Base-by-base conservation (phyloP, 1,140 invertebrate genomes). In the Microplitis mediator region DNA sequence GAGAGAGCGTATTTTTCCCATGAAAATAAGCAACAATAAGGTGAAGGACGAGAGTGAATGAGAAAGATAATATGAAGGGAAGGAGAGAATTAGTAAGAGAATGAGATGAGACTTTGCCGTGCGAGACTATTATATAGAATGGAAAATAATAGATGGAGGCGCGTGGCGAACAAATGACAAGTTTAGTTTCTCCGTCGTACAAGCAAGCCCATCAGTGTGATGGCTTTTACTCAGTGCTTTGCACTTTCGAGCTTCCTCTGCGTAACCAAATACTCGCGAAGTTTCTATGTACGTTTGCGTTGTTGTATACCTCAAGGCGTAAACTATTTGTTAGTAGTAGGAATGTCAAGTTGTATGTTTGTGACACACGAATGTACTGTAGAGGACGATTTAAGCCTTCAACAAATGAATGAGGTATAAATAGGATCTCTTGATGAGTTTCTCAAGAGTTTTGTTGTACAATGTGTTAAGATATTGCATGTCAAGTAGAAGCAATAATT, bases 211-310 rank as follows among this genome's bases (percentile, higher is more conserved):
- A 80, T 82, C 81, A 80, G 71, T 58, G 70, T 78, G 81, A 80
- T 81, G 76, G 78, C 76, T 77, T 77, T 77, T 78, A 78, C 69
- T 81, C 80, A 76, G 79, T 76, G 76, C 71, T 65, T 76, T 73
- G 62, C 69, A 60, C 67, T 62, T 62, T 62, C 60, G 14, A 39
- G 60, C 60, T 35, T 13, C 31, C 35, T 39, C 35, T 36, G 34
- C 34, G 23, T 32, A 13, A 45, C 39, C 39, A 11, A 45, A 11
- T 31, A 23, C 58, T 31, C 23, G 4, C 8, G 45, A 36, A 45
- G 13, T 13, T 23, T 56, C 14, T 54, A 56, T 23, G 34, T 8
- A 16, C 14, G 65, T 67, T 8, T 11, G 9, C 32, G 5, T 34
- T 16, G 9, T 4, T 56, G 31, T 23, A 36, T 68, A 8, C 16